Conservation (phyloP, 2,888 invertebrate species). For the Mythimna ferrago region DNA sequence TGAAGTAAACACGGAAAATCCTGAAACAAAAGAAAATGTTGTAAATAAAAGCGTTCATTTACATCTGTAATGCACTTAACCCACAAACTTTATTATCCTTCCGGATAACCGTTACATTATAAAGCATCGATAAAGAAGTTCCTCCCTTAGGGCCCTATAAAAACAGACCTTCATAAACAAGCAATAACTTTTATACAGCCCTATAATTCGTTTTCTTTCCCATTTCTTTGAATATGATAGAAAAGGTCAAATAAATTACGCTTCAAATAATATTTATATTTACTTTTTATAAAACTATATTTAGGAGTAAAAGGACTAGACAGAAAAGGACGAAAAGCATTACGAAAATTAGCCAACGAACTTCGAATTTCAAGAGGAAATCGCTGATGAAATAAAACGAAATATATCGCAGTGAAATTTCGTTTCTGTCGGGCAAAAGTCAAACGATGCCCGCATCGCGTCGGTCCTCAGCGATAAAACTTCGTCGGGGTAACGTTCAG, state of each 20-base stretch:
- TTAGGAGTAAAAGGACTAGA: constrained; percentile 27
- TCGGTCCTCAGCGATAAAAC: constrained; percentile 82
- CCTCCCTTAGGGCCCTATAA: constrained; percentile 81
- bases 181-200: constrained; percentile 85
- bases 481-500: constrained; percentile 76
- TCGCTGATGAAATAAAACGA: constrained; percentile 64
- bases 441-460: constrained; percentile 82
- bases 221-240: constrained; percentile 74
- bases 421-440: constrained; percentile 74
- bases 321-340: constrained; percentile 53
- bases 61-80: constrained; percentile 70
- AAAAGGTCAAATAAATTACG: constrained; percentile 57
- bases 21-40: constrained; percentile 81
- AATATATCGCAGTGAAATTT: constrained; percentile 67
- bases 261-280: constrained; percentile 46
- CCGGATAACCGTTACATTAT: constrained; percentile 82
- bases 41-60: constrained; percentile 56
- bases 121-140: constrained; percentile 82
- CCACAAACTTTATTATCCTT: constrained; percentile 79
- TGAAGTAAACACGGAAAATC: constrained; percentile 67
- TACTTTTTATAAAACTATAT: constrained; percentile 39
- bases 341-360: constrained; percentile 47
- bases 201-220: constrained; percentile 80
- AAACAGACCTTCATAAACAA: constrained; percentile 87
- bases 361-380: constrained; percentile 53